Percentiles rank a stretch among this genome's conserved stretches.
phyloP scores from a whole-genome alignment of 2,888 invertebrate species.

The Tethea ocularis region DNA sequence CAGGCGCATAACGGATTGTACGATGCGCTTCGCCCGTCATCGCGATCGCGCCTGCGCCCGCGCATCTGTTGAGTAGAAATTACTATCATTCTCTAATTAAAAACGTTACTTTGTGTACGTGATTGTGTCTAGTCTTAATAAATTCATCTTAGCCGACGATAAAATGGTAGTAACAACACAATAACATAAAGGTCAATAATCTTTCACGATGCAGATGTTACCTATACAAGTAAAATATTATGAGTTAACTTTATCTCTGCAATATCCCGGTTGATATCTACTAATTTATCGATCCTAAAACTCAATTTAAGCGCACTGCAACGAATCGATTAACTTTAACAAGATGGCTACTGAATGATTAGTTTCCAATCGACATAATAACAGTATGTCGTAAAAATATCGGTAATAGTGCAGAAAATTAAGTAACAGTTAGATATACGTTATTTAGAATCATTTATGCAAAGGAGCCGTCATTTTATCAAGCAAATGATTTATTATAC shows the following conservation, averaged over 20 bases:
- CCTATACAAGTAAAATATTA: neutral
- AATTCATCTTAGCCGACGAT: no score
- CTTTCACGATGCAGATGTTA: neutral
- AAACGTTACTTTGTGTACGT: neutral
- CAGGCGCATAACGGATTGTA: conserved; percentile 68
- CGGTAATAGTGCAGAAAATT: conserved; percentile 4
- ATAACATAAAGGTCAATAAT: neutral
- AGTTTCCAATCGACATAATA: conserved; percentile 20
- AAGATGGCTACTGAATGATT: conserved; percentile 27
- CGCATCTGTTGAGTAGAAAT: neutral
- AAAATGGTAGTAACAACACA: neutral
- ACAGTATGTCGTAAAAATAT: conserved; percentile 15
- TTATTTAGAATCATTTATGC: neutral
- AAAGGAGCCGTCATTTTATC: neutral
- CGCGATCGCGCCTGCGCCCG: conserved; percentile 43
- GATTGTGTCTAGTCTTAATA: neutral
- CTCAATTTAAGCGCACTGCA: neutral
- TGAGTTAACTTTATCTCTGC: neutral
- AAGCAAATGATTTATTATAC: neutral
- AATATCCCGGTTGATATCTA: neutral
- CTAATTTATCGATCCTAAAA: neutral
- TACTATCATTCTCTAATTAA: conserved; percentile 3
- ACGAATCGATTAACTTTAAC: conserved; percentile 28
- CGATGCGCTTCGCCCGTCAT: conserved; percentile 71
- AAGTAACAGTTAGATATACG: neutral